phyloP scores from a whole-genome alignment of 2,888 invertebrate genomes.

The Watsonalla binaria region DNA sequence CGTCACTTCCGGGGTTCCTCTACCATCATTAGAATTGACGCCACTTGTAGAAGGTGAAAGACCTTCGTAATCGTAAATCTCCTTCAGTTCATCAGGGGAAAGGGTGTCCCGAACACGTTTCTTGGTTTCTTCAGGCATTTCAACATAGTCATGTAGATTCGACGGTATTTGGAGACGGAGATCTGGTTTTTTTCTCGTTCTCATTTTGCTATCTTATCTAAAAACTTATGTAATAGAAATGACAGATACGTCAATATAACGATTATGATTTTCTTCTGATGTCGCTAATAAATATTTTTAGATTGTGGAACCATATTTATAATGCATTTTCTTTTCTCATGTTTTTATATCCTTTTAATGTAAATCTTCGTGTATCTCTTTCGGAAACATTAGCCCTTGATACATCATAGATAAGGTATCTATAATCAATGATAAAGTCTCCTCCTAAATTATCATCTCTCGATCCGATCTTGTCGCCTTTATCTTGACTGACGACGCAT shows the following conservation, averaged over 20 bases:
- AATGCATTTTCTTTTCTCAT: too few species aligned
- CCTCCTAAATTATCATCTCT: constrained; percentile 6
- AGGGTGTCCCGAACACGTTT: constrained; percentile 35
- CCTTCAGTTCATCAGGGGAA: constrained; percentile 28
- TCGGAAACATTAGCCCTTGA: neutral
- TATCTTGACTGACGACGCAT: constrained; percentile 12
- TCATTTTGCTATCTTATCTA: constrained; percentile 30
- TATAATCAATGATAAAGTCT: constrained; percentile 8
- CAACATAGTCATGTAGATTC: constrained; percentile 61
- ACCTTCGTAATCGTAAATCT: constrained; percentile 4
- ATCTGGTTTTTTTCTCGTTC: constrained; percentile 58
- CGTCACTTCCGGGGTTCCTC: constrained; percentile 58
- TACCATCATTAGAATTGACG: constrained; percentile 18
- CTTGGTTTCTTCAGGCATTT: constrained; percentile 57
- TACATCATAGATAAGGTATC: constrained; percentile 5
- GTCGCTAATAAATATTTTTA: too few species aligned
- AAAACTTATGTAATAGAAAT: neutral
- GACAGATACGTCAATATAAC: too few species aligned
- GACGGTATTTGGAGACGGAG: constrained; percentile 55
- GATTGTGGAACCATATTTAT: too few species aligned
- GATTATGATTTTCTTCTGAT: too few species aligned
- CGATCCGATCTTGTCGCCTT: neutral
- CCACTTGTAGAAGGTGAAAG: neutral
- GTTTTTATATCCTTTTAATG: constrained; percentile 4
- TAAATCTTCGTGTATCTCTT: neutral